Base-by-base conservation (phyloP, 2,888 invertebrate species). In the Chorisops tibialis region DNA sequence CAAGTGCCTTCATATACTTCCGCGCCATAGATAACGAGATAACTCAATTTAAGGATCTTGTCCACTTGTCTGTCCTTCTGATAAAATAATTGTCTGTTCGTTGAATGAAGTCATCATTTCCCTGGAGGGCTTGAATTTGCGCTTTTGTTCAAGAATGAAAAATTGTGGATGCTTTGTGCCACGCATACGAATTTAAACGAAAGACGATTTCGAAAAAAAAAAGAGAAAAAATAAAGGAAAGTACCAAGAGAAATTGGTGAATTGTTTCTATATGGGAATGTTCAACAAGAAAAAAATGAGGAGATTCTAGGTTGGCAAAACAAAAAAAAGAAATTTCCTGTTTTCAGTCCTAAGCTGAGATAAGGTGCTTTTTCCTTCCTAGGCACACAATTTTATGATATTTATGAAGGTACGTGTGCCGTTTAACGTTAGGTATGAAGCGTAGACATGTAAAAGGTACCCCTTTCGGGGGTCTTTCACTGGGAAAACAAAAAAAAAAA, bases 181-280 rank as follows among this genome's bases (percentile, higher is more conserved):
- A 52, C 61, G 64, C 64, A 64, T 61, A 64, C 64, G 51, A 64
- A 61, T 52, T 59, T 37, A 30, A 5, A 7, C 19, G 47, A 24
- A 12, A 41, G 62, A 50, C 39, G 48, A 56, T 56, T 56, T 16
- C 22, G 21, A 41, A 54, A 52, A 37, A 37, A 38, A 38, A 52
- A 19, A 19, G 24, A 12, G 24, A 7, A 24, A 50, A 24, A 24
- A 24, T 5, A 50, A 21, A 12, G 30, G 16, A 45, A 11, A 45
- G 19, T 35, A 21, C 16, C 52, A 12, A 37, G 38, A 22, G 39
- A 52, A 52, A 24, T 14, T 9, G 9, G 22, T 12, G 50, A 50
- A 50, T 50, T 50, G 35, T 50, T 50, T 50, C 16, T 35, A 35
- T 16, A 35, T 50, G 50, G 21, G 48, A n/a, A 12, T 11, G n/a